phyloP scores from a whole-genome alignment of 2,888 invertebrate genomes.

The Ectropis crepuscularia region DNA sequence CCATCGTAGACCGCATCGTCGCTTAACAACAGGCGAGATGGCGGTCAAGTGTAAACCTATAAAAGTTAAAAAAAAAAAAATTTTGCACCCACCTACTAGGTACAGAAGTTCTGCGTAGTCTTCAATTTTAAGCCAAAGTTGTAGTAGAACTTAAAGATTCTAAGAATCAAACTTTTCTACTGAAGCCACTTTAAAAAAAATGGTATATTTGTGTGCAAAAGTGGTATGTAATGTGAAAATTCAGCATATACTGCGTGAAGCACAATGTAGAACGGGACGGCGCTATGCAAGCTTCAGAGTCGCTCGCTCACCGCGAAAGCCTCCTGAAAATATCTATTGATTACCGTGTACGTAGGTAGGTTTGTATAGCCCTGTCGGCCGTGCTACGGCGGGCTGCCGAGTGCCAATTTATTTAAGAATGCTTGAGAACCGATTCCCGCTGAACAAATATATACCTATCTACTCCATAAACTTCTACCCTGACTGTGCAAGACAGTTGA shows the following conservation, averaged over 20 bases:
- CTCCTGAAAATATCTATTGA: conserved; percentile 85
- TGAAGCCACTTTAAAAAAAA: too few relatives aligned
- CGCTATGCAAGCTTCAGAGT: conserved; percentile 57
- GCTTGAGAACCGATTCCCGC: conserved; percentile 50
- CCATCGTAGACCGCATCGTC: too few relatives aligned
- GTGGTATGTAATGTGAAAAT: conserved; percentile 33
- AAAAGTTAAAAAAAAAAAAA: too few relatives aligned
- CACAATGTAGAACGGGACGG: conserved; percentile 72
- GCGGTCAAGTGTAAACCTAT: too few relatives aligned
- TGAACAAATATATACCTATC: not conserved
- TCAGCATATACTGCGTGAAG: conserved; percentile 68
- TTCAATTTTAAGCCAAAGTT: too few relatives aligned
- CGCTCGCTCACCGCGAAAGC: conserved; percentile 77
- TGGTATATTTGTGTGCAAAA: too few relatives aligned
- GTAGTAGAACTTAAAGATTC: too few relatives aligned
- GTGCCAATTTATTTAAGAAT: conserved; percentile 83
- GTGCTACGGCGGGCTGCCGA: conserved; percentile 71
- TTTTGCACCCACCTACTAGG: too few relatives aligned
- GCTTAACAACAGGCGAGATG: too few relatives aligned
- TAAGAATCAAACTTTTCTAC: too few relatives aligned
- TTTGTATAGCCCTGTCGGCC: conserved; percentile 69
- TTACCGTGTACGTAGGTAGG: conserved; percentile 80
- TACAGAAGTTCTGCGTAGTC: too few relatives aligned
- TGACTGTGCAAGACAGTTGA: conserved; percentile 38
- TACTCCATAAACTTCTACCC: not conserved